phyloP scores from a whole-genome alignment of 2,113 vertebrate genomes.

The Craseonycteris thonglongyai region DNA sequence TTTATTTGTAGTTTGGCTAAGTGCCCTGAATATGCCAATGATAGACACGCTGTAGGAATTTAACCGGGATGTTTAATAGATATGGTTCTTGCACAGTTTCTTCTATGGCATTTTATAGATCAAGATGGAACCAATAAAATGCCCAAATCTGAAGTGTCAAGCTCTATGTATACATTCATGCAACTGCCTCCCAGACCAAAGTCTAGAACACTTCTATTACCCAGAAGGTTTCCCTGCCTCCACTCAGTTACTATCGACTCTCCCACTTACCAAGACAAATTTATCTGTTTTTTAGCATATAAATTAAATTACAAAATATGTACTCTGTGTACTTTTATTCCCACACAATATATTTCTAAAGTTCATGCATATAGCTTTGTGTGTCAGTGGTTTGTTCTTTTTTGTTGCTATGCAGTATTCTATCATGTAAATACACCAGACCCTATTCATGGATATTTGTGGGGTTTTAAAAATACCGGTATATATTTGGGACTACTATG shows the following conservation, averaged over 20 bases:
- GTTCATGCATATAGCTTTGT: background rate
- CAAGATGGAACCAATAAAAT: background rate
- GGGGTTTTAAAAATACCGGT: background rate
- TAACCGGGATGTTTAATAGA: background rate
- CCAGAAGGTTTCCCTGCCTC: background rate
- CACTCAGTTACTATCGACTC: background rate
- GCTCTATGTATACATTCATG: background rate
- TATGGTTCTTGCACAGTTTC: background rate
- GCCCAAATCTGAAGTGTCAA: background rate
- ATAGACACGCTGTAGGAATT: background rate
- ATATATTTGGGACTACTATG: background rate
- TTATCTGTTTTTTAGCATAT: background rate
- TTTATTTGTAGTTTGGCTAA: too few species aligned
- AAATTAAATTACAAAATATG: background rate
- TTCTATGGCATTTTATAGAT: background rate
- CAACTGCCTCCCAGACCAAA: background rate
- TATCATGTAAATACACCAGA: background rate
- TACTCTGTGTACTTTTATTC: background rate
- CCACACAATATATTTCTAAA: background rate
- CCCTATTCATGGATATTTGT: background rate
- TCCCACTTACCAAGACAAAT: background rate
- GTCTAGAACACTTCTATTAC: background rate
- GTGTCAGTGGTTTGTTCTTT: background rate
- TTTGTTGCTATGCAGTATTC: background rate
- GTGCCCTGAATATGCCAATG: background rate